Evolutionary conservation across 2,888 invertebrate species (phyloP), one percentile per base, ranked within the genome.

Genomic region (Eristalis arbustorum): DNA sequence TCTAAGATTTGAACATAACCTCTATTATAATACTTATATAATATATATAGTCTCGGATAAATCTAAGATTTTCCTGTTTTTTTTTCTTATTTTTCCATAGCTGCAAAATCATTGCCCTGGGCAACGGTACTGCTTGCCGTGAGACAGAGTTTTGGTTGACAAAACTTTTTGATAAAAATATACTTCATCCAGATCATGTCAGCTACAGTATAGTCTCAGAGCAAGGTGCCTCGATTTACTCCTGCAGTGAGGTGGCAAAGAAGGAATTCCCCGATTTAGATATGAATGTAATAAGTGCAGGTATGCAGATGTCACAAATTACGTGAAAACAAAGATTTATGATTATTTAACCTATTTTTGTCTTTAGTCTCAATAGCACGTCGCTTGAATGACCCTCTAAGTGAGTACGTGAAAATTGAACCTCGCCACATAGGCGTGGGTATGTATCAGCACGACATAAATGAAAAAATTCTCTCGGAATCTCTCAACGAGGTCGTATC

Each of bases 371-470:
- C 97, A 0, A 96, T 98, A 88, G 98, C 98, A 0, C 94, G 98
- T 90, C 94, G 98, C 90, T 94, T 98, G 0, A 96, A 98, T 91
- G 98, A 98, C 93, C 98, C 98, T 0, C 93, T 98, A 81, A 96
- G 96, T 59, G 98, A 98, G 92, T 94, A 97, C 82, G 97, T 98
- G 0, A 98, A 98, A 94, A 96, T 98, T 13, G 98, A 98, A 85
- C 98, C 98, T 0, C 96, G 97, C 90, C 97, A 98, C 93, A 94
- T 98, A 85, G 98, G 98, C 0, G 96, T 98, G 4, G 98, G 98
- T n/a, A 96, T 98, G 96, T 98, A 98, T 91, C 97, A 98, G 92
- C 98, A 98, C 90, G 98, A 98, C 91, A 94, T 98, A 28, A 95
- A 96, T 10, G 95, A 96, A 88, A 96, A 96, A 90, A 95, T 95